A percentile compares a stretch with the other conserved stretches of the same genome.
Evolutionary conservation across 2,113 vertebrate genomes (phyloP).

Genomic region (Lasiurus cinereus): DNA sequence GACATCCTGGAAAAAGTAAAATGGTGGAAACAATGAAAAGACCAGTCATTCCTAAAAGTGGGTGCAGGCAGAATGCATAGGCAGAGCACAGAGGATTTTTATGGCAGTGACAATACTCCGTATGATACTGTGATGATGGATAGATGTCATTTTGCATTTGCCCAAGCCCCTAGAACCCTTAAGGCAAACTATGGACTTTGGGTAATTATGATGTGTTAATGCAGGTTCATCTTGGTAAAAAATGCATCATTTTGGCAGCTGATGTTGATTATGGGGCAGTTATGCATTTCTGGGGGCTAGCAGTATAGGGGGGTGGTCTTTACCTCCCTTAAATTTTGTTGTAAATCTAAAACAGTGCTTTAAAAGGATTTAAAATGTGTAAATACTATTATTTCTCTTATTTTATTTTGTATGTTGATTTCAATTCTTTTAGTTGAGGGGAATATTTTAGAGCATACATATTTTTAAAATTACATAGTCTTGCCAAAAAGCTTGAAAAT

Average conservation of each 20-base stretch:
- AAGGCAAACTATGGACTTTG: neutral
- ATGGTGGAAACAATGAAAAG: neutral
- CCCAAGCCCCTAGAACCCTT: neutral
- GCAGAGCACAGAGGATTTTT: neutral
- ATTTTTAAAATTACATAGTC: slow-evolving; percentile 48
- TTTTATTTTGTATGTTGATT: slow-evolving; percentile 39
- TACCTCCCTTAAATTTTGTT: neutral
- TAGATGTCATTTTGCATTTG: neutral
- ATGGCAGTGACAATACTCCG: neutral
- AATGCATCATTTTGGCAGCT: neutral
- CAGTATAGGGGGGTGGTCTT: neutral
- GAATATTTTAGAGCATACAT: neutral
- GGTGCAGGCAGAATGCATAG: neutral
- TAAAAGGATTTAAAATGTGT: neutral
- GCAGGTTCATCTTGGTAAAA: neutral
- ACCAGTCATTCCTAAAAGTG: neutral
- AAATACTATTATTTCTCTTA: neutral
- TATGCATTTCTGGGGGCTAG: neutral
- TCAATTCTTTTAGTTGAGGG: slow-evolving; percentile 31
- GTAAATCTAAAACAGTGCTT: neutral
- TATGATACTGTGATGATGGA: neutral
- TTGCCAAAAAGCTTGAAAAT: slow-evolving; percentile 26
- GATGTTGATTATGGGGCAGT: neutral
- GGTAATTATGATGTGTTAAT: neutral
- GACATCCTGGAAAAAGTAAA: neutral